Percentiles rank a stretch among this genome's conserved stretches.
phyloP scores from a whole-genome alignment of 2,888 invertebrate genomes.

The Syrphus vitripennis region DNA sequence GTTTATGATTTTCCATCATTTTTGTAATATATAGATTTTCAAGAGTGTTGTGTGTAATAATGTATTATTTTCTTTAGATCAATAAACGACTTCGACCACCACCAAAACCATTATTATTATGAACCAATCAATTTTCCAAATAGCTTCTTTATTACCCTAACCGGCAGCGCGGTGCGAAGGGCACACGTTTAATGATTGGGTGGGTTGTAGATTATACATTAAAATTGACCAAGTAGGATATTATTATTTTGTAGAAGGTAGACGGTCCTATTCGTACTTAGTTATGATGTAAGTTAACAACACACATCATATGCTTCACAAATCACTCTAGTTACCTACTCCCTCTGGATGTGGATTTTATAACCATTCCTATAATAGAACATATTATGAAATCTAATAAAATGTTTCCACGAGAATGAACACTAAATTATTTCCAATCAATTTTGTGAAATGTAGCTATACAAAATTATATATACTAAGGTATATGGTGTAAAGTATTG shows the following conservation, averaged over 20 bases:
- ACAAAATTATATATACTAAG: too few relatives aligned
- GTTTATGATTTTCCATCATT: background rate
- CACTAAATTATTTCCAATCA: too few relatives aligned
- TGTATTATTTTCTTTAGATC: background rate
- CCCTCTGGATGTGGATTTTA: background rate
- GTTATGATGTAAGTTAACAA: background rate
- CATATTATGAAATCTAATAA: too few relatives aligned
- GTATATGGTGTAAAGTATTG: too few relatives aligned
- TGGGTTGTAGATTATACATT: background rate
- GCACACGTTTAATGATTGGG: slow-evolving; percentile 8
- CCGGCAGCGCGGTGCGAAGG: too few relatives aligned
- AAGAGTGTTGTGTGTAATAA: too few relatives aligned
- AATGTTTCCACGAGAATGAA: too few relatives aligned
- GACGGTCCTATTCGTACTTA: background rate
- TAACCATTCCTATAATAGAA: too few relatives aligned
- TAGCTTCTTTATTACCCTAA: slow-evolving; percentile 11
- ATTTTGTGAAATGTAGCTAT: too few relatives aligned
- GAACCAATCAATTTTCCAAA: slow-evolving; percentile 11
- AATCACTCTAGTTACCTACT: background rate
- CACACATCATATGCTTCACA: background rate
- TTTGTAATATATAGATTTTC: background rate
- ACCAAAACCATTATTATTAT: background rate
- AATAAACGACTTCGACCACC: background rate
- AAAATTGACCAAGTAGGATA: background rate
- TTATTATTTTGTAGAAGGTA: background rate